Evolutionary conservation across 2,797 vertebrate species (phyloP).

Genomic region (Passerculus sandwichensis): DNA sequence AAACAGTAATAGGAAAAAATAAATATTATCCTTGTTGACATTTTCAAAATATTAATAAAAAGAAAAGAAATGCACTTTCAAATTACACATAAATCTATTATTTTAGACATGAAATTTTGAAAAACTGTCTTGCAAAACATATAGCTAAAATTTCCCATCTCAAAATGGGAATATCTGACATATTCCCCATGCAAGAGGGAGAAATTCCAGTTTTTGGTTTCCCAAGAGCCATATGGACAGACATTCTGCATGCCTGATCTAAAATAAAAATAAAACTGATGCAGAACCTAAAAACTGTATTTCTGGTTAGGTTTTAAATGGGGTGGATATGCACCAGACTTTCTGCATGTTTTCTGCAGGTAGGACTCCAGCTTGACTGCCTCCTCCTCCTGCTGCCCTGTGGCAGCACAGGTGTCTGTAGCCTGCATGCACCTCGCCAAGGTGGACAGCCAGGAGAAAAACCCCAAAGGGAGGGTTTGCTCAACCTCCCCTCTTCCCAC

Average conservation of each 20-base stretch:
- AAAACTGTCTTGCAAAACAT: neutral
- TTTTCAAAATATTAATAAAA: neutral
- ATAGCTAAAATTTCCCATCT: neutral
- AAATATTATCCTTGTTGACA: neutral
- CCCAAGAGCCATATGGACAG: neutral
- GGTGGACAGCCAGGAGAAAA: neutral
- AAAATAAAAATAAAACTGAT: neutral
- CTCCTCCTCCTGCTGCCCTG: neutral
- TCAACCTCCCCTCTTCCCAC: neutral
- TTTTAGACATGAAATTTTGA: neutral
- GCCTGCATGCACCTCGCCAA: neutral
- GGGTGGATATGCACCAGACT: accelerated
- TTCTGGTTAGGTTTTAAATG: neutral
- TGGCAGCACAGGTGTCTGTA: neutral
- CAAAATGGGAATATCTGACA: neutral
- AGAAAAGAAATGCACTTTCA: neutral
- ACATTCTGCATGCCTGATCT: neutral
- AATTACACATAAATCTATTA: neutral
- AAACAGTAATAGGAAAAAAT: neutral
- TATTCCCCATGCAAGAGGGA: neutral
- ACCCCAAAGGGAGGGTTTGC: neutral
- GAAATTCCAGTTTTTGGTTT: neutral
- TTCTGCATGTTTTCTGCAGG: neutral
- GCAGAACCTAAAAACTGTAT: neutral
- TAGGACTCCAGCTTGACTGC: neutral